phyloP scores from a whole-genome alignment of 1,140 invertebrate species.

The Cecropterus lyciades region DNA sequence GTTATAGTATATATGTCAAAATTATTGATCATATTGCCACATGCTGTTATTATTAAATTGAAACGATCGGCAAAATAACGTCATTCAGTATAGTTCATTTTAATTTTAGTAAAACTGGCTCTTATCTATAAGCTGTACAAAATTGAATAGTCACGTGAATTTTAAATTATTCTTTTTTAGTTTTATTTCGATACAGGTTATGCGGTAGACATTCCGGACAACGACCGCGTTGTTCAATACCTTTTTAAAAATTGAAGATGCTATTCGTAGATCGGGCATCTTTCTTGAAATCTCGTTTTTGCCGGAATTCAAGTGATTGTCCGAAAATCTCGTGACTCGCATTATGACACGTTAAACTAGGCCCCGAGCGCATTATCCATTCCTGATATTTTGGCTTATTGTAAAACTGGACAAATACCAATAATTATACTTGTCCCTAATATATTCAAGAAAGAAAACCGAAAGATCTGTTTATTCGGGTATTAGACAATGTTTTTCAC shows the following conservation, averaged over 20 bases:
- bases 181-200: background rate
- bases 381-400: background rate
- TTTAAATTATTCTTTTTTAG: background rate
- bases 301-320: conserved; percentile 14
- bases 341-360: conserved; percentile 46
- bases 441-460: no score
- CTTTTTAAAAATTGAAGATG: background rate
- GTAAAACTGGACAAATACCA: no score
- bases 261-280: background rate
- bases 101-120: background rate
- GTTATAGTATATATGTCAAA: background rate
- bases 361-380: background rate
- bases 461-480: no score
- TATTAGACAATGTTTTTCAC: no score
- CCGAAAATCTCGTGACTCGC: conserved; percentile 43
- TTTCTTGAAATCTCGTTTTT: conserved; percentile 14
- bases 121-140: background rate
- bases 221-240: background rate
- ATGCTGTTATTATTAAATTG: background rate
- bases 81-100: background rate
- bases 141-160: background rate
- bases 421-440: no score
- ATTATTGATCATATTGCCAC: background rate
- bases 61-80: background rate
- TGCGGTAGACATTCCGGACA: background rate